Evolutionary conservation across 2,888 invertebrate species (phyloP), one percentile per base, ranked within the genome.

Genomic region (Zootermopsis nevadensis): DNA sequence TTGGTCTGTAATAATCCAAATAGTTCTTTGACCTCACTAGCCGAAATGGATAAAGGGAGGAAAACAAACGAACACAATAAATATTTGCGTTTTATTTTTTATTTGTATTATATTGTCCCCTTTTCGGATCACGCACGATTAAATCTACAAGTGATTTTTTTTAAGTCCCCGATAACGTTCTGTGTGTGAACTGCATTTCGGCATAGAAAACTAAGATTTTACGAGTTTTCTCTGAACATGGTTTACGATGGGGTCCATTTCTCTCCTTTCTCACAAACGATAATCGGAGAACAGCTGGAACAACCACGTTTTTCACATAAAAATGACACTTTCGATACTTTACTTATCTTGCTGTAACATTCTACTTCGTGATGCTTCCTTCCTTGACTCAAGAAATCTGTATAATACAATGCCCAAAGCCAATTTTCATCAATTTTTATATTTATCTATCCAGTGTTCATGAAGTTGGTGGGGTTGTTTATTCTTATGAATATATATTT

Each of bases 211-310:
- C 69, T 69, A 22, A 69, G 19, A 30, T 69, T 69, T 69, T 69
- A 69, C 69, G 69, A 69, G 33, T 69, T 69, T 69, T 33, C 69
- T 69, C 69, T 69, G 69, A 69, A 69, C 69, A 33, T 22, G 69
- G 6, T 69, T 31, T 69, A 33, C 69, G 69, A 69, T 22, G 15
- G 33, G 15, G 33, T 6, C 22, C 31, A 22, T 69, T 33, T 27
- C 67, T 27, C 8, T 67, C 15, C 3, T 53, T 24, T 60, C 60
- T 60, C 60, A 27, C 60, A 27, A 27, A 60, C 60, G 27, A 60
- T 60, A 60, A 60, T n/a, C 6, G 60, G 60, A 60, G n/a, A 24
- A 19, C 55, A n/a, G n/a, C 55, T 55, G 22, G n/a, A 19, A 55
- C n/a, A 55, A 1, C 55, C n/a, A 55, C 27, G n/a, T 15, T 7